Evolutionary conservation across 2,113 vertebrate genomes (phyloP).

Genomic region (Nerophis lumbriciformis): DNA sequence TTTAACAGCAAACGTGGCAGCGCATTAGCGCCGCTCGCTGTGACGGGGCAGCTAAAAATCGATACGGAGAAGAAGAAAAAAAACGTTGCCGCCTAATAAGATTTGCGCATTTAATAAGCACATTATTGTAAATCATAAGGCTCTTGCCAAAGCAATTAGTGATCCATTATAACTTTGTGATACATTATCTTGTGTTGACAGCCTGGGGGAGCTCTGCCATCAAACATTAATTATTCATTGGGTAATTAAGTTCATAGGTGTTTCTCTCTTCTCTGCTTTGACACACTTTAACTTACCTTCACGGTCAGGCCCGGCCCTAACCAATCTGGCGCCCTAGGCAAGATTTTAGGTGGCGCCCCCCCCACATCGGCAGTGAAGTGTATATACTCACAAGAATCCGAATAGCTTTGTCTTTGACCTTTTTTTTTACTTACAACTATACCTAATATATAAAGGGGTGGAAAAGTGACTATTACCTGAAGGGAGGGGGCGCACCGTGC

Average conservation of each 20-base stretch:
- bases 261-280: constrained; percentile 22
- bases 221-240: constrained; percentile 79
- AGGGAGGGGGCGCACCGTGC: too few relatives aligned
- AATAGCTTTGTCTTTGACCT: too few relatives aligned
- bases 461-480: too few relatives aligned
- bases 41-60: constrained; percentile 21
- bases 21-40: constrained; percentile 2
- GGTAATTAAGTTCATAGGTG: constrained; percentile 80
- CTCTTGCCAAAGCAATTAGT: constrained; percentile 77
- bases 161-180: constrained; percentile 77
- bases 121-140: constrained; percentile 73
- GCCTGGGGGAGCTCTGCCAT: constrained; percentile 72
- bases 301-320: too few relatives aligned
- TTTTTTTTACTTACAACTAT: too few relatives aligned
- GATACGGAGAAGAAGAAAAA: constrained; percentile 31
- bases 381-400: too few relatives aligned
- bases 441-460: too few relatives aligned
- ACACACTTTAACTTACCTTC: too few relatives aligned
- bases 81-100: constrained; percentile 66
- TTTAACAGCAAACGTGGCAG: constrained; percentile 54
- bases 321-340: too few relatives aligned
- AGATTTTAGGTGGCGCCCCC: too few relatives aligned
- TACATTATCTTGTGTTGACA: constrained; percentile 79
- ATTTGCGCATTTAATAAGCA: constrained; percentile 75
- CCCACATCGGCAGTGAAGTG: too few relatives aligned